Conservation (phyloP, 2,113 vertebrate genomes). For the Serilophus lunatus region DNA sequence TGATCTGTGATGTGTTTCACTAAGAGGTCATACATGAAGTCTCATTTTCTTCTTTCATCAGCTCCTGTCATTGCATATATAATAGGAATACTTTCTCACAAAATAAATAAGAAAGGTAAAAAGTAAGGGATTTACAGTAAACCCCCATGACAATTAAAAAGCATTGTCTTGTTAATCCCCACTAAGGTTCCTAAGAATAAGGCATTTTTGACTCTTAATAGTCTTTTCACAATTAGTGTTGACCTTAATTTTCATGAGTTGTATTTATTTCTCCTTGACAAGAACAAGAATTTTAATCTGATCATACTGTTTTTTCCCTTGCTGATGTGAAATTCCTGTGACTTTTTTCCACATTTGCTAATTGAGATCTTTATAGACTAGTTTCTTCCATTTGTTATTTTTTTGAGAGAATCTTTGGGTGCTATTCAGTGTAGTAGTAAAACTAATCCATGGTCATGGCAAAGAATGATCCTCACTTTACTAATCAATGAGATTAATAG, state of each 20-base stretch:
- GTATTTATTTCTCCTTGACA: background rate
- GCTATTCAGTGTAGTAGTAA: background rate
- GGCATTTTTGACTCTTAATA: background rate
- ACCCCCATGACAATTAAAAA: background rate
- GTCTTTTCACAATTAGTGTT: background rate
- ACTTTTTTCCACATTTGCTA: background rate
- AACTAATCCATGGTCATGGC: background rate
- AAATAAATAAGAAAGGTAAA: accelerated
- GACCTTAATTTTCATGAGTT: background rate
- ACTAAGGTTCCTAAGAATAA: background rate
- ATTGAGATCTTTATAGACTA: background rate
- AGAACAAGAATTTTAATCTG: background rate
- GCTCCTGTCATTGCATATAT: background rate
- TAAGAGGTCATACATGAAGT: background rate
- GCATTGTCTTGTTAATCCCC: background rate
- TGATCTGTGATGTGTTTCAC: background rate
- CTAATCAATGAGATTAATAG: background rate
- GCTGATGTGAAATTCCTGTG: background rate
- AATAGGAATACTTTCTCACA: background rate
- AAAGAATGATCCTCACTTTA: background rate
- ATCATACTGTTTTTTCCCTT: background rate
- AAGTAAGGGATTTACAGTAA: background rate
- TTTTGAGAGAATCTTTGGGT: background rate
- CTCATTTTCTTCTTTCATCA: background rate
- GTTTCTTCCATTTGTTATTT: background rate